Base-by-base conservation (phyloP, 2,797 vertebrate species). In the Cyprinodon diabolis region DNA sequence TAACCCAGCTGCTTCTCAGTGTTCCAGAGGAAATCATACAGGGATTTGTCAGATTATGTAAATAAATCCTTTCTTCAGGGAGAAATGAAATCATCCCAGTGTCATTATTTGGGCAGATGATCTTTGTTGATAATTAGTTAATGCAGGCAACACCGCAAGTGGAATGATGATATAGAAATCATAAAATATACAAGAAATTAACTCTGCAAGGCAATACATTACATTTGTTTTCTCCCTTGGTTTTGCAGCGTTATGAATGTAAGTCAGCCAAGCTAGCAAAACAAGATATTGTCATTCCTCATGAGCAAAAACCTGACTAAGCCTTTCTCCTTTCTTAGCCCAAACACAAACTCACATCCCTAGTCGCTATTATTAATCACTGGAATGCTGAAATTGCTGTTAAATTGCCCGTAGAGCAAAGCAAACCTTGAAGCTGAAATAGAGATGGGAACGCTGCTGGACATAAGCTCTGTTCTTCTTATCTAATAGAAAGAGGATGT, bases 391-490 rank as follows among this genome's bases (percentile, higher is more conserved):
- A 86, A 87, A 90, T 83, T 78, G 81, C 77, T 86, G 85, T 87
- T 87, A 84, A 92, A 92, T 90, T 84, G 87, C 78, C 84, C 75
- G 30, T 75, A 56, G 81, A 84, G 86, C 75, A 89, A 88, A 88
- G 83, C 71, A 85, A 91, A 90, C 82, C 84, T 87, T 84, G 80
- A 78, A 72, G 83, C 76, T 82, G 77, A 68, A 66, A 75, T 48
- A 69, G 78, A 79, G 82, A 72, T 55, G 48, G 80, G 66, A 76
- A 69, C 30, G 4, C 35, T 2, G 12, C 30, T 15, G n/a, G 62
- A 81, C 81, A 79, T 66, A 65, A 82, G 67, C 79, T 47, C 30
- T 5, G 51, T 30, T 60, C 56, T 78, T 71, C 78, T 79, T 76
- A 80, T 83, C 78, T 80, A 68, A 81, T 66, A 76, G 78, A 78